These are phyloP conservation scores for Ophonus ardosiacus DNA, from an alignment of 2,888 invertebrate genomes.

Conservation along the genomic window DNA sequence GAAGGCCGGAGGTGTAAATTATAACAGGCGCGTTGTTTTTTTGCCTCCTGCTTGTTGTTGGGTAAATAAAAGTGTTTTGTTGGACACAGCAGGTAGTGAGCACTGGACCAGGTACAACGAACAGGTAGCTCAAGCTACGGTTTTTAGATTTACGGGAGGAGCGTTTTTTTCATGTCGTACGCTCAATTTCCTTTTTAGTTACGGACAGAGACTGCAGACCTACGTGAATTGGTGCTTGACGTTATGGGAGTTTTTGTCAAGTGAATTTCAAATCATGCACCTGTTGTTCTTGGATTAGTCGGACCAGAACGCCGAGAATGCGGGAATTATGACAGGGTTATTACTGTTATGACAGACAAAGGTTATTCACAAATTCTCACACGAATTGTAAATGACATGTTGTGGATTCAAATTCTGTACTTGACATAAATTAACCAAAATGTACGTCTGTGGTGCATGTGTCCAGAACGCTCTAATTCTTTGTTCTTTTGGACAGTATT, in stretches of 20 bases:
- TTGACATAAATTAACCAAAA: too few relatives aligned
- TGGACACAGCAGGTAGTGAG: constrained; percentile 55
- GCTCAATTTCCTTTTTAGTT: constrained; percentile 52
- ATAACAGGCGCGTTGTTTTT: constrained; percentile 58
- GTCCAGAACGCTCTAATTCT: too few relatives aligned
- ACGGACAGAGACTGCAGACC: constrained; percentile 35
- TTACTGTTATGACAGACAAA: neutral
- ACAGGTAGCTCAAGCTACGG: constrained; percentile 40
- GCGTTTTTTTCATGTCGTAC: constrained; percentile 39
- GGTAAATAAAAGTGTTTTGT: constrained; percentile 62
- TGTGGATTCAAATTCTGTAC: too few relatives aligned
- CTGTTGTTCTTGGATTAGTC: constrained; percentile 20
- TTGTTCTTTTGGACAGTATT: too few relatives aligned
- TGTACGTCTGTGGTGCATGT: too few relatives aligned
- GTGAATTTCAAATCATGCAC: constrained; percentile 36
- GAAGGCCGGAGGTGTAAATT: constrained; percentile 54
- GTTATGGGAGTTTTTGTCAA: constrained; percentile 49
- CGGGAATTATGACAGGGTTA: neutral
- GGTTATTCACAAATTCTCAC: neutral
- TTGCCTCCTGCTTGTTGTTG: constrained; percentile 53
- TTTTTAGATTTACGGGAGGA: constrained; percentile 48
- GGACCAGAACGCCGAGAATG: neutral
- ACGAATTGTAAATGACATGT: neutral
- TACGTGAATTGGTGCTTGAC: constrained; percentile 39
- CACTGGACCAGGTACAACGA: neutral